A percentile compares a stretch with the other conserved stretches of the same genome.
phyloP scores from a whole-genome alignment of 2,888 invertebrate species.

The Branchipolynoe longqiensis region DNA sequence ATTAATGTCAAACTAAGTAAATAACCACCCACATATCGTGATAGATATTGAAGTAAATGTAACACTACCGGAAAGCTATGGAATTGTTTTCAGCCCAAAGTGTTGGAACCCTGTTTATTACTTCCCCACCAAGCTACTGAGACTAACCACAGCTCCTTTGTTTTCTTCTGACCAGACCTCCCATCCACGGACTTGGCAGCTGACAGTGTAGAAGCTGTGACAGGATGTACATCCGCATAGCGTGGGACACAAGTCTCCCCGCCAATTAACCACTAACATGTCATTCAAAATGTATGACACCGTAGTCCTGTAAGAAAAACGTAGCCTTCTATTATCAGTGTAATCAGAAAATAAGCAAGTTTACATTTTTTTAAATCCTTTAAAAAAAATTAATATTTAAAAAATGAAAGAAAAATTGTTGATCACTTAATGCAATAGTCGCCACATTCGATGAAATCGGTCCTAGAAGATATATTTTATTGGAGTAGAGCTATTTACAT shows the following conservation, averaged over 20 bases:
- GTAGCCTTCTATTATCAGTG: neutral
- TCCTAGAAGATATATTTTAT: constrained; percentile 26
- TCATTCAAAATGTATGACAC: too few relatives aligned
- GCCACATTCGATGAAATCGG: constrained; percentile 18
- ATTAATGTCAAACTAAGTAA: too few relatives aligned
- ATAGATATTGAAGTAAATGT: too few relatives aligned
- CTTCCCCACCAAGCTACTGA: too few relatives aligned
- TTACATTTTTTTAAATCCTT: neutral
- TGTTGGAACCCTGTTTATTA: too few relatives aligned
- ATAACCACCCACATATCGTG: too few relatives aligned
- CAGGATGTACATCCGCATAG: neutral
- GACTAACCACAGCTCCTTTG: too few relatives aligned
- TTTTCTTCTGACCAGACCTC: constrained; percentile 12
- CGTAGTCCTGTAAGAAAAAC: neutral
- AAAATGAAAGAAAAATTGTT: too few relatives aligned
- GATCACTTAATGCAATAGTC: neutral
- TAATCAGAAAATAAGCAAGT: constrained; percentile 3
- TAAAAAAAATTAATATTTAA: neutral
- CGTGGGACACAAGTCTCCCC: too few relatives aligned
- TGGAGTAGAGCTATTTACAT: neutral
- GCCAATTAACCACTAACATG: too few relatives aligned
- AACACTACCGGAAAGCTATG: too few relatives aligned
- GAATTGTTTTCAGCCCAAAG: too few relatives aligned
- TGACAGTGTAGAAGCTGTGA: constrained; percentile 45
- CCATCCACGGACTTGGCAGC: constrained; percentile 46